Evolutionary conservation across 1,140 invertebrate genomes (phyloP).

Genomic region (Formica exsecta): DNA sequence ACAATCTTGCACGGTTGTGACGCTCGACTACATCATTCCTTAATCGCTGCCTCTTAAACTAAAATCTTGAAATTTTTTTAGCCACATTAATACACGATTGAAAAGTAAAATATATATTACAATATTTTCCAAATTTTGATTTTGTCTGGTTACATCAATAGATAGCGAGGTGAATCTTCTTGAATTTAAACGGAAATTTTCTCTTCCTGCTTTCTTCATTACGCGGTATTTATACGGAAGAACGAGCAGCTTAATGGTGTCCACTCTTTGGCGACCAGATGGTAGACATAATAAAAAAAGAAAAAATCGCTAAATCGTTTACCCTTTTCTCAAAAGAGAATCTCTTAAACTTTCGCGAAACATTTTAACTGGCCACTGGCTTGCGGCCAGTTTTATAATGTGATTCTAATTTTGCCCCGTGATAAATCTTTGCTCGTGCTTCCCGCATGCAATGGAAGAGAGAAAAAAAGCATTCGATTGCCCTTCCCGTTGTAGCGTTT

Average conservation of each 20-base stretch:
- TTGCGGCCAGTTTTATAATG: slow-evolving; percentile 83
- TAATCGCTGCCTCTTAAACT: background rate
- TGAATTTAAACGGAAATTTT: slow-evolving; percentile 70
- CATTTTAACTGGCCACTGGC: slow-evolving; percentile 85
- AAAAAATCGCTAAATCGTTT: slow-evolving; percentile 64
- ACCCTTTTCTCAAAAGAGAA: slow-evolving; percentile 63
- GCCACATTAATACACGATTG: background rate
- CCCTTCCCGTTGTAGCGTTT: background rate
- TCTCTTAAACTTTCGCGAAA: slow-evolving; percentile 82
- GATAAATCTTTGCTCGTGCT: slow-evolving; percentile 66
- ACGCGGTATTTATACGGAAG: slow-evolving; percentile 82
- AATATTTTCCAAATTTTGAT: background rate
- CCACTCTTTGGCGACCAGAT: slow-evolving; percentile 80
- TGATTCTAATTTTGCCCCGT: slow-evolving; percentile 73
- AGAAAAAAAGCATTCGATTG: slow-evolving; percentile 4
- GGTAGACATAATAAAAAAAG: slow-evolving; percentile 83
- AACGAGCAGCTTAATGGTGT: slow-evolving; percentile 84
- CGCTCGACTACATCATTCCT: background rate
- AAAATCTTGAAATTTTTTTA: slow-evolving; percentile 9
- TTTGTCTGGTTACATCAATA: background rate
- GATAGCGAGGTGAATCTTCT: slow-evolving; percentile 59
- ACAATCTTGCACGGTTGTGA: background rate
- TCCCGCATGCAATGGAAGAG: background rate
- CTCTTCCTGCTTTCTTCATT: slow-evolving; percentile 73
- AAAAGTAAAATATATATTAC: background rate